Base-by-base conservation (phyloP, 2,797 vertebrate genomes). In the Gymnoscopelus microlampas region DNA sequence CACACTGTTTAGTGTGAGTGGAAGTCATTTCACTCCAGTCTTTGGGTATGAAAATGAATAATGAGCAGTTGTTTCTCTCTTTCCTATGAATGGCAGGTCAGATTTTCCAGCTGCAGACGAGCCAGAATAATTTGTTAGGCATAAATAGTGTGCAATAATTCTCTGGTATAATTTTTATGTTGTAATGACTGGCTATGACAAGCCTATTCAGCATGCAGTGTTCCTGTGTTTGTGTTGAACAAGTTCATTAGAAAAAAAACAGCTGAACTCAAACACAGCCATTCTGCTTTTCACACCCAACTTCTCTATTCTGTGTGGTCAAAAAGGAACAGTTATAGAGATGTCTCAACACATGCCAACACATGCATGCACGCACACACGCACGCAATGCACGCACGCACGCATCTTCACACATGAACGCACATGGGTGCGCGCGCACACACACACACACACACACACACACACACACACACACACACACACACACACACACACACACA, bases 321-420 rank as follows among this genome's bases (percentile, higher is more conserved):
- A 60, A 6, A 56, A 70, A 63, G 59, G 77, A 32, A 44, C 57
- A 53, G 53, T 78, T 35, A 74, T 62, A 76, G 49, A 76, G 72
- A 84, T 63, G 65, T 69, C 80, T 32, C 4, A 61, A 78, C 35
- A 70, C 26, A 57, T 76, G 61, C 60, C 32, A 68, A 7, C 60
- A 72, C 62, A 73, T 47, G 50, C n/a, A 70, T 44, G 56, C 65
- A 61, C 48, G 67, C 63, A 39, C 6, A 8, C 61, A 11, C 12
- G n/a, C n/a, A n/a, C n/a, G n/a, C n/a, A n/a, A 56, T 55, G 56
- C 66, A 54, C 14, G 1, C 3, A 56, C 64, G 15, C 56, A 49
- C 47, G 13, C 48, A 24, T 13, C 23, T 5, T 5, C 63, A 72
- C 63, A 44, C 53, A 68, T 48, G 32, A 32, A 68, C 8, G 39